phyloP scores from a whole-genome alignment of 2,888 invertebrate species.

The Pheosia gnoma region DNA sequence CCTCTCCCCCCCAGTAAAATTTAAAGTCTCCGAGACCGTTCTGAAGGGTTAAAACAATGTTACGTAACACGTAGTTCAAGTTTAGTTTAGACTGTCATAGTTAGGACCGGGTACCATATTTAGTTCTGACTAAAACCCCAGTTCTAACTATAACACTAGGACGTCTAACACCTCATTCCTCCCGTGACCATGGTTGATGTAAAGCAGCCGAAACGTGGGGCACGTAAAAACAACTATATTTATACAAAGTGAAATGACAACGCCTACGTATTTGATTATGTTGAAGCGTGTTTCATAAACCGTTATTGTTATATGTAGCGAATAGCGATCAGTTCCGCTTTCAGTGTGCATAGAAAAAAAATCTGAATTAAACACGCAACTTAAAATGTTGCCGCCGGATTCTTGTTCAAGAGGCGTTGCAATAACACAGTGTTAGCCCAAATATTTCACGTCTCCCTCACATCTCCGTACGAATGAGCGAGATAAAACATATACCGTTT shows the following conservation, averaged over 20 bases:
- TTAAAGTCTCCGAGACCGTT: too few species aligned
- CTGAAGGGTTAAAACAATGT: too few species aligned
- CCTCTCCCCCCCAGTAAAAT: too few species aligned
- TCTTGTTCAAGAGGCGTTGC: neutral
- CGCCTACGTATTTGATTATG: neutral
- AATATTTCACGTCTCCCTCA: slow-evolving; percentile 12
- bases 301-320: neutral
- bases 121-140: too few species aligned
- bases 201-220: too few species aligned
- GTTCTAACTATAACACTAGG: too few species aligned
- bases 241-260: neutral
- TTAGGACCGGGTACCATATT: too few species aligned
- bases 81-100: too few species aligned
- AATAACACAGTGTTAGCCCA: neutral
- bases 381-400: neutral
- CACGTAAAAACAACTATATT: too few species aligned
- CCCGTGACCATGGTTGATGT: too few species aligned
- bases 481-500: slow-evolving; percentile 29
- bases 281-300: neutral
- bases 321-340: neutral
- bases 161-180: too few species aligned
- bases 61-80: too few species aligned
- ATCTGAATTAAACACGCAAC: neutral
- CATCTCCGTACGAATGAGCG: slow-evolving; percentile 13
- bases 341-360: neutral